Evolutionary conservation across 2,888 invertebrate species (phyloP).

Genomic region (Stenoptilia bipunctidactyla): DNA sequence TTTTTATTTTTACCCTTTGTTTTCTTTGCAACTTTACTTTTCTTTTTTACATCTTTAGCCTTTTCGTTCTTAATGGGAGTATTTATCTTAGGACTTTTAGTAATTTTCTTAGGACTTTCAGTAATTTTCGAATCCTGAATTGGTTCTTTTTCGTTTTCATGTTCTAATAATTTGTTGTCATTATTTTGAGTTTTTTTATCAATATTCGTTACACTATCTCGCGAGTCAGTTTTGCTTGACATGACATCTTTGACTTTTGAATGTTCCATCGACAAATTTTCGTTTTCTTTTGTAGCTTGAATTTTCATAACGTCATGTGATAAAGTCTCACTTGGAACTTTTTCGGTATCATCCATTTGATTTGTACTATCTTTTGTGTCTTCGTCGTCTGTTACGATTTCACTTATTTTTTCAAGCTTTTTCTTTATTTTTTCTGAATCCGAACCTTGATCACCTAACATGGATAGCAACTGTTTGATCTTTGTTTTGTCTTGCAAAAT

Average conservation of each 20-base stretch:
- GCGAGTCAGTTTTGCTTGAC: no score
- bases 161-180: no score
- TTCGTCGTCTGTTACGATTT: slow-evolving; percentile 66
- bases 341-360: slow-evolving; percentile 10
- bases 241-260: no score
- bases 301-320: slow-evolving; percentile 1
- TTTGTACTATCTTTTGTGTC: slow-evolving; percentile 21
- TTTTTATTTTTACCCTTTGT: slow-evolving; percentile 16
- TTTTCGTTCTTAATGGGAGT: neutral
- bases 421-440: slow-evolving; percentile 67
- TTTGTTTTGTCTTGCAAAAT: slow-evolving; percentile 59
- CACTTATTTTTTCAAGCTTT: slow-evolving; percentile 68
- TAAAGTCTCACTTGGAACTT: slow-evolving; percentile 10
- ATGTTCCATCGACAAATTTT: neutral
- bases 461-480: slow-evolving; percentile 54
- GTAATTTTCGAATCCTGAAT: slow-evolving; percentile 6
- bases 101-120: neutral
- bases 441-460: slow-evolving; percentile 44
- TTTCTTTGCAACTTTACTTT: slow-evolving; percentile 16
- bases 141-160: slow-evolving; percentile 10
- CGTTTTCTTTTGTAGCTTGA: neutral
- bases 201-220: slow-evolving; percentile 9
- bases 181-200: slow-evolving; percentile 6
- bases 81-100: neutral
- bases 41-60: neutral